Percentiles rank a stretch among this genome's conserved stretches.
These are phyloP conservation scores for Paralichthys olivaceus DNA, from an alignment of 2,113 vertebrate genomes.

Conservation along the genomic window DNA sequence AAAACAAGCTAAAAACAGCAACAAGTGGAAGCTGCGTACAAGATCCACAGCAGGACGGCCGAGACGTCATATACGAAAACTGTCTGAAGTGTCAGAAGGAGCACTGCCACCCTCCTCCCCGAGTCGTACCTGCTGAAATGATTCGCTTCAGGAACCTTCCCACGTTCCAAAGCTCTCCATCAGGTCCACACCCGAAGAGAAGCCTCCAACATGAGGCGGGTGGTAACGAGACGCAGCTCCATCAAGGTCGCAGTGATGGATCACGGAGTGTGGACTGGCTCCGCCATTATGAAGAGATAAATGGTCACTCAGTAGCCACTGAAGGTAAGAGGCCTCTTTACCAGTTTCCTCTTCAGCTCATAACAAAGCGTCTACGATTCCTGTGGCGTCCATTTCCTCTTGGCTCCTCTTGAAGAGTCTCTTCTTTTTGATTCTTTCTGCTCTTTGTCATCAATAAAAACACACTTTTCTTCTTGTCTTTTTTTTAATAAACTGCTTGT, in stretches of 20 bases:
- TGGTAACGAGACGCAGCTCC: conserved; percentile 19
- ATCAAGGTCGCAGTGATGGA: conserved; percentile 6
- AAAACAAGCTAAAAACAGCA: conserved; percentile 33
- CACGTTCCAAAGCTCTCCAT: conserved; percentile 5
- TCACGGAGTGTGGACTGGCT: neutral
- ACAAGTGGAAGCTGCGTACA: neutral
- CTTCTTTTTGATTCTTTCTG: conserved; percentile 17
- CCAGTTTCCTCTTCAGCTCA: conserved; percentile 10
- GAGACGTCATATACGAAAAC: conserved; percentile 76
- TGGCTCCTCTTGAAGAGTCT: conserved; percentile 12
- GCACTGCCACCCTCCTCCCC: conserved; percentile 48
- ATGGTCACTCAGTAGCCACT: conserved; percentile 20
- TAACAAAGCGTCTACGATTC: conserved; percentile 12
- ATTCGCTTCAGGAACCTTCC: neutral
- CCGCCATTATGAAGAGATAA: conserved; percentile 38
- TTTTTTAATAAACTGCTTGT: conserved; percentile 26
- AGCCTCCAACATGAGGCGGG: conserved; percentile 19
- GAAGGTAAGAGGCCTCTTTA: conserved; percentile 76
- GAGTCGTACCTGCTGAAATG: conserved; percentile 17
- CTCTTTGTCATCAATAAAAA: conserved; percentile 28
- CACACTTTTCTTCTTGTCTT: conserved; percentile 22
- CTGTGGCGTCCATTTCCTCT: conserved; percentile 7
- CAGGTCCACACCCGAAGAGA: conserved; percentile 12
- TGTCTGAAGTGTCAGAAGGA: conserved; percentile 72
- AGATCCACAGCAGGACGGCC: conserved; percentile 25